These are phyloP conservation scores for Alexandromys fortis DNA, from an alignment of 2,113 vertebrate species.

Conservation along the genomic window DNA sequence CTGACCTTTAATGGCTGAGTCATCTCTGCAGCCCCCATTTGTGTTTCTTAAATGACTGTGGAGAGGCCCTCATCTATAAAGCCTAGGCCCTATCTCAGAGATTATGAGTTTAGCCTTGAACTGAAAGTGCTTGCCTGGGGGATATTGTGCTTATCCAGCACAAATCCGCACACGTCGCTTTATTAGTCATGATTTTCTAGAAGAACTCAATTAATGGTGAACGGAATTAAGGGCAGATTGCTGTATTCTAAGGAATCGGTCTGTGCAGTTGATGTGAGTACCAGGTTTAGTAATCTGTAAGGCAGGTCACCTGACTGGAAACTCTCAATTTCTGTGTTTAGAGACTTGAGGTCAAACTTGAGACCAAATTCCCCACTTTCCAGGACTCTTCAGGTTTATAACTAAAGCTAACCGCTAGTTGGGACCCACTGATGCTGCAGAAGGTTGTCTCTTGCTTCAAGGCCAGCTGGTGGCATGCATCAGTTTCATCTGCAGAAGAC, in stretches of 20 bases:
- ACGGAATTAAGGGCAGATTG: neutral
- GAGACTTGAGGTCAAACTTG: neutral
- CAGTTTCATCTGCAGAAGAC: neutral
- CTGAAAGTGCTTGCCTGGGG: neutral
- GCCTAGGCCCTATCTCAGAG: neutral
- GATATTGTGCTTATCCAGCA: neutral
- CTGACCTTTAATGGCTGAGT: neutral
- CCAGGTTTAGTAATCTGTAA: neutral
- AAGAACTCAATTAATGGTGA: neutral
- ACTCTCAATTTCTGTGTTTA: neutral
- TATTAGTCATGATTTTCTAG: slow-evolving; percentile 1
- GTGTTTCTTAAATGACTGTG: slow-evolving; percentile 21
- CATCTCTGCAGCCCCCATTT: neutral
- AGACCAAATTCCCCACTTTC: neutral
- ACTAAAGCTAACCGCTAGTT: neutral
- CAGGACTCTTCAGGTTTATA: neutral
- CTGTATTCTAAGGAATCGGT: slow-evolving; percentile 29
- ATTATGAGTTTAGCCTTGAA: neutral
- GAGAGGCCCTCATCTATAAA: neutral
- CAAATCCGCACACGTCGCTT: neutral
- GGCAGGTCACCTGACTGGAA: neutral
- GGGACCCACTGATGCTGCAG: neutral
- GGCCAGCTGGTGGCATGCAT: neutral
- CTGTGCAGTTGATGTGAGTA: neutral
- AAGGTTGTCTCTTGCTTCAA: neutral